Base-by-base conservation (phyloP, 2,888 invertebrate species). In the Drosophila aldrichi region DNA sequence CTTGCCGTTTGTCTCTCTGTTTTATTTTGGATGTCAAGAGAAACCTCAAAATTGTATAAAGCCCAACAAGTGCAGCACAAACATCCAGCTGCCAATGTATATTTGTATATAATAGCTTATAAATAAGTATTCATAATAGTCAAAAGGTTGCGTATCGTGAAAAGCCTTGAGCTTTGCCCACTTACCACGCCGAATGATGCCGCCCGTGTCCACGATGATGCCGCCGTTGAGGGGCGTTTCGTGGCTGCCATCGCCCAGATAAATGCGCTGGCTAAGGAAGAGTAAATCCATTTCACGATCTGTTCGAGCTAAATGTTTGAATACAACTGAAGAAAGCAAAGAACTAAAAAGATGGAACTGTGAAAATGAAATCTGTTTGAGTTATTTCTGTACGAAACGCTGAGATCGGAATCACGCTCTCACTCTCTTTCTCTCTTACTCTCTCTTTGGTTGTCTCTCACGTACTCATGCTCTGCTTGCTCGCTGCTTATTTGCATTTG, bases 121-220 rank as follows among this genome's bases (percentile, higher is more conserved):
- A 56, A 44, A 56, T 56, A 56, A 44, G 56, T 34, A 56, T 56
- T 56, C 46, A 48, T 29, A 48, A 58, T 48, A 34, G 58, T n/a
- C 25, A 46, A 58, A 48, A 48, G 58, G 58, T 36, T 57, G 44
- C 25, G 38, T 25, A 40, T 40, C n/a, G 54, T 4, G 54, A 7
- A 40, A 25, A 58, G 22, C 36, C 22, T 58, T 38, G 58, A 48
- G 48, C 36, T 29, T 20, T 32, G 22, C 16, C 14, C 14, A 32
- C 66, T 41, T 56, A 86, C 81, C 79, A 36, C 79, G 68, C 4
- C 93, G 91, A 77, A 96, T 95, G 77, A 94, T 94, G 18, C 95
- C 96, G 87, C 94, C 92, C 2, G 89, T 89, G 56, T 92, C 90
- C 25, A 95, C 94, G 40, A 96, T 91, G 72, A 96, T 94, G 32